Conservation (phyloP, 2,797 vertebrate species). For the Xenentodon cancila region DNA sequence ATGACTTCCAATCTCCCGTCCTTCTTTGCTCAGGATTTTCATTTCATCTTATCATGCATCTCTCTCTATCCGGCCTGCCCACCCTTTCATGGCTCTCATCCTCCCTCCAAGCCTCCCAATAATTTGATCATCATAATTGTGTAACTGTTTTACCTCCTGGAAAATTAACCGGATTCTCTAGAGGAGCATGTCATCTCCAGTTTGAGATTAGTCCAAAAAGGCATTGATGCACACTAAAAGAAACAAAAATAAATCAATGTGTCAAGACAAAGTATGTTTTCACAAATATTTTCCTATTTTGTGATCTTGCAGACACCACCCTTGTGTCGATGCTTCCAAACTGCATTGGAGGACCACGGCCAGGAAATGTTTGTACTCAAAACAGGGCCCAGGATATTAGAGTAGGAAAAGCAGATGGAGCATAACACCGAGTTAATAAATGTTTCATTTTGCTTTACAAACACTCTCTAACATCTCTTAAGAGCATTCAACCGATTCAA, state of each 20-base stretch:
- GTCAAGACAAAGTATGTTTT: constrained; percentile 11
- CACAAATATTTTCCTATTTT: constrained; percentile 37
- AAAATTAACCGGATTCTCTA: constrained; percentile 59
- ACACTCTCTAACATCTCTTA: constrained; percentile 30
- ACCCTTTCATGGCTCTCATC: constrained; percentile 27
- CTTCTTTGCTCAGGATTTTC: constrained; percentile 7
- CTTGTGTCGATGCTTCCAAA: constrained; percentile 23
- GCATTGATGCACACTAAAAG: background rate
- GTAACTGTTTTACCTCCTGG: constrained; percentile 67
- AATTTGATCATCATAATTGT: constrained; percentile 64
- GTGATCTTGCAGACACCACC: constrained; percentile 20
- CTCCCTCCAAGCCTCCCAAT: constrained; percentile 41
- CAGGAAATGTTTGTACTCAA: constrained; percentile 34
- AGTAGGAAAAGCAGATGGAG: constrained; percentile 23
- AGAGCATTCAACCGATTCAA: constrained; percentile 20
- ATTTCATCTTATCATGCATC: constrained; percentile 31
- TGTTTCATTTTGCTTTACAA: constrained; percentile 41
- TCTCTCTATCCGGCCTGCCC: constrained; percentile 25
- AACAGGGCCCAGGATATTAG: constrained; percentile 52
- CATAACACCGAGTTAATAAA: constrained; percentile 46
- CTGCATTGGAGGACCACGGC: constrained; percentile 23
- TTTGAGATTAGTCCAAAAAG: constrained; percentile 21
- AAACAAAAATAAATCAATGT: constrained; percentile 4
- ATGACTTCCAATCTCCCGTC: background rate
- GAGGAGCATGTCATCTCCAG: constrained; percentile 39